These are phyloP conservation scores for Caracal caracal DNA, from an alignment of 2,113 vertebrate species.

Conservation along the genomic window DNA sequence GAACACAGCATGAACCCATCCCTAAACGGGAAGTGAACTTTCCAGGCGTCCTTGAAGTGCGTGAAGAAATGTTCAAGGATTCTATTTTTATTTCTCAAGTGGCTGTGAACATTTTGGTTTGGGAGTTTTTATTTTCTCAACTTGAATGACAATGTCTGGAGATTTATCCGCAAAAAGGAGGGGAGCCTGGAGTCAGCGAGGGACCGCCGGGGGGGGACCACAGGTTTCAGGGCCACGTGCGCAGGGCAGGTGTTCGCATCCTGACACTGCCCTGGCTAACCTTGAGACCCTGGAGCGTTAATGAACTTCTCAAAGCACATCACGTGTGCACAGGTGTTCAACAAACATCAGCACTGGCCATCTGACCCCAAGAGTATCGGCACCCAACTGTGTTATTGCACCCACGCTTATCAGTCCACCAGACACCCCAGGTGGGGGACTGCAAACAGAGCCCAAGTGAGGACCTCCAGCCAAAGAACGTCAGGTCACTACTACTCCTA, in stretches of 20 bases:
- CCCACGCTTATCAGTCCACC: neutral
- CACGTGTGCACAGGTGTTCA: rapidly evolving
- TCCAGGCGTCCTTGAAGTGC: slow-evolving; percentile 1
- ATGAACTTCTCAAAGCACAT: neutral
- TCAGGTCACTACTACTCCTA: too few relatives aligned
- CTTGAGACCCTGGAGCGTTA: neutral
- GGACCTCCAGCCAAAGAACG: neutral
- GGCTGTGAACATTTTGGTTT: neutral
- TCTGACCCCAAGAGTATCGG: neutral
- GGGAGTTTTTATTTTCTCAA: slow-evolving; percentile 44
- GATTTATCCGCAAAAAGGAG: neutral
- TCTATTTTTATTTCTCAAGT: slow-evolving; percentile 74
- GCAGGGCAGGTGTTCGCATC: rapidly evolving
- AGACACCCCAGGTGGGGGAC: neutral
- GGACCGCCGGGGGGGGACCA: rapidly evolving
- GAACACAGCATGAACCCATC: neutral
- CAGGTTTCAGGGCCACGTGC: rapidly evolving
- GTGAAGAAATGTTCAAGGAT: slow-evolving; percentile 13
- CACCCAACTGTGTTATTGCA: rapidly evolving
- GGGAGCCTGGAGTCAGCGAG: rapidly evolving
- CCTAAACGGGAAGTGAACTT: neutral
- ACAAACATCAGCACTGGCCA: neutral
- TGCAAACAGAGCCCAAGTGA: rapidly evolving
- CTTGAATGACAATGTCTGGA: neutral
- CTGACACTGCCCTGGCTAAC: neutral